A percentile compares a stretch with the other conserved stretches of the same genome.
phyloP scores from a whole-genome alignment of 2,113 vertebrate species.

The Epinephelus fuscoguttatus region DNA sequence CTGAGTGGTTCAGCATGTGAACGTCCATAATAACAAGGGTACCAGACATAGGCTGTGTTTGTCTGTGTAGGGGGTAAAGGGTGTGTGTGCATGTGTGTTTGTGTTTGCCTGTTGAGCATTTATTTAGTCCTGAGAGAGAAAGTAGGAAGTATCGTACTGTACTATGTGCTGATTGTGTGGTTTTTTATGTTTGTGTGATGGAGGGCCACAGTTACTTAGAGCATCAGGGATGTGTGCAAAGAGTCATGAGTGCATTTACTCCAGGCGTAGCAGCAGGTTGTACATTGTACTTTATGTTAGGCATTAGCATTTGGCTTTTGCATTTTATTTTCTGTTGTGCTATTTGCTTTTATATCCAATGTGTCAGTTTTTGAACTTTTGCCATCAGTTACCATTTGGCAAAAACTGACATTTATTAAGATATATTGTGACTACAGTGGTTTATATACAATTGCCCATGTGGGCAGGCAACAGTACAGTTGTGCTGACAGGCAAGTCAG shows the following conservation, averaged over 20 bases:
- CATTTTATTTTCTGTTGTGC: background rate
- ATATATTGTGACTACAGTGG: background rate
- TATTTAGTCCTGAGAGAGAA: conserved; percentile 46
- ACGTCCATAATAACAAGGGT: conserved; percentile 73
- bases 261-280: background rate
- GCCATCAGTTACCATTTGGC: background rate
- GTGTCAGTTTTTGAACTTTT: background rate
- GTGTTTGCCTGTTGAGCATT: conserved; percentile 52
- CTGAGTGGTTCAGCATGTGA: conserved; percentile 81
- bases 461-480: background rate
- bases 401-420: background rate
- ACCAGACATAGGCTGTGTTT: conserved; percentile 75
- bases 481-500: background rate
- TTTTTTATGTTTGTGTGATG: conserved; percentile 20
- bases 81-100: conserved; percentile 38
- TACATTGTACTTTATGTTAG: background rate
- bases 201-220: background rate
- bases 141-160: conserved; percentile 49
- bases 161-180: conserved; percentile 55
- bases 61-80: conserved; percentile 63
- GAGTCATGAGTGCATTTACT: background rate
- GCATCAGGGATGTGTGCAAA: background rate
- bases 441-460: background rate
- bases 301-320: background rate
- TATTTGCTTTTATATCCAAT: background rate